Percentiles rank a stretch among this genome's conserved stretches.
These are phyloP conservation scores for Gambelia wislizenii DNA, from an alignment of 2,797 vertebrate genomes.

Conservation along the genomic window DNA sequence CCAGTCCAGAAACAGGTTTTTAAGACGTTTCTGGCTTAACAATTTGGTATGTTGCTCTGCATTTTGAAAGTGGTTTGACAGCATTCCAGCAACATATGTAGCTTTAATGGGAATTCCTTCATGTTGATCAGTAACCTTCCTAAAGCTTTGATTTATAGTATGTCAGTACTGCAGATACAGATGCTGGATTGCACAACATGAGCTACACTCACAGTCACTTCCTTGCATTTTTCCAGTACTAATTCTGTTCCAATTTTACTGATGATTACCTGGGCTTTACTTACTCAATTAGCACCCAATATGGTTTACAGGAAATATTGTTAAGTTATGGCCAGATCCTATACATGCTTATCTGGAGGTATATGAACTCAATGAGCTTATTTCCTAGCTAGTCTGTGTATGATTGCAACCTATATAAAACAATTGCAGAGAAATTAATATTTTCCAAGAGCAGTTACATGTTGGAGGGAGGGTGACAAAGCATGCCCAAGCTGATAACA, in stretches of 20 bases:
- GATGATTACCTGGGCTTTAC: not conserved
- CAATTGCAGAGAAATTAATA: not conserved
- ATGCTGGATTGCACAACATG: constrained; percentile 2
- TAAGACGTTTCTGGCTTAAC: not conserved
- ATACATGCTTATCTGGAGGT: not conserved
- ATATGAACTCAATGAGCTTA: not conserved
- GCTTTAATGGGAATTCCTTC: constrained; percentile 23
- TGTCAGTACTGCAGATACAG: rapidly evolving
- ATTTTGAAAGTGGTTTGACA: not conserved
- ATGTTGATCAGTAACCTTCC: not conserved
- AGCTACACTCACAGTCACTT: not conserved
- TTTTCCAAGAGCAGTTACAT: not conserved
- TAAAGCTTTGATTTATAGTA: constrained; percentile 1
- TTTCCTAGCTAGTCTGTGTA: not conserved
- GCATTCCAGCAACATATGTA: rapidly evolving
- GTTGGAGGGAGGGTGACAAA: not conserved
- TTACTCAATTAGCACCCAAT: not conserved
- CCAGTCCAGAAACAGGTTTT: not conserved
- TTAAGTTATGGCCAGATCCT: not conserved
- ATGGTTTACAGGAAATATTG: not conserved
- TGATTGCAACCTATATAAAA: not conserved
- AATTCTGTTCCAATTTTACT: not conserved
- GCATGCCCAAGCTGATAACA: not conserved
- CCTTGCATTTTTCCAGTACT: not conserved
- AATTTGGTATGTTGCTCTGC: not conserved